phyloP scores from a whole-genome alignment of 2,797 vertebrate species.

The Coregonus ussuriensis region DNA sequence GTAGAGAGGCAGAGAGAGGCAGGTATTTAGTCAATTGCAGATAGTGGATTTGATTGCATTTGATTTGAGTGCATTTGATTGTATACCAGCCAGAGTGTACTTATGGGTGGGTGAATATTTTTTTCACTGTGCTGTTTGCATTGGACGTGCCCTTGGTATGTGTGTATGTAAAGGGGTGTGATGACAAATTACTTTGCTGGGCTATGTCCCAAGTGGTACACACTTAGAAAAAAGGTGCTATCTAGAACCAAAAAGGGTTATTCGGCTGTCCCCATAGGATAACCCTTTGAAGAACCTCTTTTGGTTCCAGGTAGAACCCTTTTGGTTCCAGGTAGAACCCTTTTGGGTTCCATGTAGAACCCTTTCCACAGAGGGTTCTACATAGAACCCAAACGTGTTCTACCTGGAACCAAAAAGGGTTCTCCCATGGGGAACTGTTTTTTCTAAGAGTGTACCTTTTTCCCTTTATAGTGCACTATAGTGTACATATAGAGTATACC shows the following conservation, averaged over 20 bases:
- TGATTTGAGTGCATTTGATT: no score
- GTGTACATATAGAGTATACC: neutral
- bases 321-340: no score
- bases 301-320: no score
- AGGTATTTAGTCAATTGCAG: no score
- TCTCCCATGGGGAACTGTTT: no score
- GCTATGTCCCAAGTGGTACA: neutral
- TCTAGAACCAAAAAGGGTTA: no score
- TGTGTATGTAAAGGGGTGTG: neutral
- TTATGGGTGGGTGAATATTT: neutral
- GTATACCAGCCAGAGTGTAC: neutral
- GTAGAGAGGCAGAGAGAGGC: neutral
- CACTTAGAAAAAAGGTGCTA: neutral
- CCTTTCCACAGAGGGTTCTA: no score
- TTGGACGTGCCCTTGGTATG: neutral
- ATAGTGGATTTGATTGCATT: no score
- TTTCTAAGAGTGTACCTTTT: neutral
- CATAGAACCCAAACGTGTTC: no score
- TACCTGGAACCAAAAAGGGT: no score
- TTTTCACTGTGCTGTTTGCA: neutral
- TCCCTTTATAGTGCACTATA: neutral
- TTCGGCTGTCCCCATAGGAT: neutral
- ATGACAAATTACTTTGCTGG: neutral
- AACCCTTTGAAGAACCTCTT: no score
- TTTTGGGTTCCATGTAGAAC: no score